Percentiles rank a stretch among this genome's conserved stretches.
These are phyloP conservation scores for Lithosia quadra DNA, from an alignment of 2,888 invertebrate genomes.

Conservation along the genomic window DNA sequence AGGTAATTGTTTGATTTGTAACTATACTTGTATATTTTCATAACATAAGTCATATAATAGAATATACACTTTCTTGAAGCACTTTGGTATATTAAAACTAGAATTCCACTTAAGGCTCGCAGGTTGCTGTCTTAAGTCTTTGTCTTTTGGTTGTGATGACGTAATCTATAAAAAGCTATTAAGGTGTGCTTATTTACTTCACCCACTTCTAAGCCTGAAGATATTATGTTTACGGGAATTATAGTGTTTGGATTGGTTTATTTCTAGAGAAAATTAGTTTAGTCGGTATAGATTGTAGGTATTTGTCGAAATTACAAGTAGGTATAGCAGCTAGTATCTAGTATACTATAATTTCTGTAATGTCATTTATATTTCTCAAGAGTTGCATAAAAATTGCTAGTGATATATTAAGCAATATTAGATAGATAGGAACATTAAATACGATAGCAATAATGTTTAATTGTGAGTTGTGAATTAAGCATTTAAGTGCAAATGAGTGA, in stretches of 20 bases:
- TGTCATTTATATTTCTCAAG: conserved; percentile 30
- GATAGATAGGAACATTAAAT: conserved; percentile 33
- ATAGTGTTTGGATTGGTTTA: too few relatives aligned
- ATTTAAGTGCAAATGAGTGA: background rate
- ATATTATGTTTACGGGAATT: too few relatives aligned
- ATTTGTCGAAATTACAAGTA: too few relatives aligned
- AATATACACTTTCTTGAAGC: too few relatives aligned
- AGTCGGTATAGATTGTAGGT: too few relatives aligned
- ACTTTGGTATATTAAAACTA: conserved; percentile 1
- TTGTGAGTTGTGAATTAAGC: conserved; percentile 18
- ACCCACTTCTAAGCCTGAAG: background rate
- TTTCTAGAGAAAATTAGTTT: too few relatives aligned
- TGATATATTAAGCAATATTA: conserved; percentile 36
- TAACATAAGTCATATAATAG: too few relatives aligned
- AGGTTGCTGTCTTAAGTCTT: background rate
- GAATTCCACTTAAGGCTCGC: background rate
- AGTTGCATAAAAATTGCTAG: conserved; percentile 32
- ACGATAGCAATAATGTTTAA: conserved; percentile 34
- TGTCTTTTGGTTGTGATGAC: background rate
- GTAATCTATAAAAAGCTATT: background rate
- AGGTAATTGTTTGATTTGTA: background rate
- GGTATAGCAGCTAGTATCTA: too few relatives aligned
- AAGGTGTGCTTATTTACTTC: background rate
- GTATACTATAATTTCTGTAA: conserved; percentile 20
- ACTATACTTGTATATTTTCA: background rate